Base-by-base conservation (phyloP, 1,140 invertebrate species). In the Globodera rostochiensis region DNA sequence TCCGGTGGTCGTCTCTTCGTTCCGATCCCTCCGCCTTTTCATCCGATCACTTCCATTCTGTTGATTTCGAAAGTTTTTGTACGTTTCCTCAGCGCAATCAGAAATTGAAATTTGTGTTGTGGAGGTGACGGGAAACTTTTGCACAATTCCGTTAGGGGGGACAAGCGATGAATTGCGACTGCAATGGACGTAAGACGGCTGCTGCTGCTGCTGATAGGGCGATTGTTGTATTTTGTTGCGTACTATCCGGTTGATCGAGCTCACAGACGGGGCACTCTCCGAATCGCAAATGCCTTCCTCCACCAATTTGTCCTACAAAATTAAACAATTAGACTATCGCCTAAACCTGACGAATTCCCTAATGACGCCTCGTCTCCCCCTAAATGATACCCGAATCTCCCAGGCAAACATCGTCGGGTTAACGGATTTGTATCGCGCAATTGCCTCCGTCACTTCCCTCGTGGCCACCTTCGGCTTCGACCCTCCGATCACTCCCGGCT, bases 391-490 rank as follows among this genome's bases (percentile, higher is more conserved):
- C 60, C 97, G 92, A 88, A 99, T 99, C 91, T 99, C 97, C 97
- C 92, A 92, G 3, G 91, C 91, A 84, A 92, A 92, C 60, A 92
- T 92, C 15, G 90, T 99, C 0, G 97, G 97, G 91, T 99, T 98
- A 91, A 98, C 96, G 81, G 95, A 92, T 91, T 99, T 99, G 92
- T 99, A 99, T 84, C 95, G 95, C 2, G 96, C 95, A 84, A 99
- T 99, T 67, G 96, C 96, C 89, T 98, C 95, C 47, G 99, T 97
- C 13, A 99, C 97, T 71, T 95, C 95, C 0, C 96, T 96, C 1
- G 97, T 99, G 4, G 97, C 97, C 49, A 99, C 97, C 91, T 99
- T 99, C 9, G 97, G 97, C 91, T 99, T 99, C 47, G 95, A 97
- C 21, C 97, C 97, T 4, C 97, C 97, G 88, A 99, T 99, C 57